phyloP scores from a whole-genome alignment of 2,797 vertebrate genomes.

The Leptodactylus fallax region DNA sequence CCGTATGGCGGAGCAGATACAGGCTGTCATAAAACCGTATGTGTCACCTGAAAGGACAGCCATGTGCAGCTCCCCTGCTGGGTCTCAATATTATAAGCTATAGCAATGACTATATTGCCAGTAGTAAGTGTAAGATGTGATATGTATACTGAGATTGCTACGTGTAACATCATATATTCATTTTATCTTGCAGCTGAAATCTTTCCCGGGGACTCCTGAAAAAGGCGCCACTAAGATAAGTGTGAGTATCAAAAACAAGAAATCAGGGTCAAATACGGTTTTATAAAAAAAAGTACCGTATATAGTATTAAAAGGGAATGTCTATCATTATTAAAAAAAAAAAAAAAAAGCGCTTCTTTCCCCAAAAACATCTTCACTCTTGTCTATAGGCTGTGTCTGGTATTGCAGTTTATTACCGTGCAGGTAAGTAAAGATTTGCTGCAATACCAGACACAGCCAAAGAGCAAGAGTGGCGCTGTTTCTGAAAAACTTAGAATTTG shows the following conservation, averaged over 20 bases:
- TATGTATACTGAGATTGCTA: not conserved
- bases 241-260: constrained; percentile 78
- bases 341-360: not conserved
- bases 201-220: constrained; percentile 79
- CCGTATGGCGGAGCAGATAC: not conserved
- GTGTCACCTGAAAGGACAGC: too few relatives aligned
- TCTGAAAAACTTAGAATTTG: too few relatives aligned
- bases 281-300: too few relatives aligned
- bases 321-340: not conserved
- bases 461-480: not conserved
- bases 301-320: not conserved
- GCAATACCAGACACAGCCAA: not conserved
- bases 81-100: too few relatives aligned
- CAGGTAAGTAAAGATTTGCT: not conserved
- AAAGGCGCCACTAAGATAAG: constrained; percentile 95
- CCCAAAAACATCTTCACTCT: not conserved
- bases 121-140: not conserved
- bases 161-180: not conserved
- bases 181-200: constrained; percentile 77
- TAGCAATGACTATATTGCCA: not conserved
- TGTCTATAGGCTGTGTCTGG: not conserved
- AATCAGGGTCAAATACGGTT: too few relatives aligned
- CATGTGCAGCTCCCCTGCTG: not conserved
- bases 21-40: not conserved
- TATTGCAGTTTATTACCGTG: not conserved